These are phyloP conservation scores for Gonioctena quinquepunctata DNA, from an alignment of 1,140 invertebrate species.

Conservation along the genomic window DNA sequence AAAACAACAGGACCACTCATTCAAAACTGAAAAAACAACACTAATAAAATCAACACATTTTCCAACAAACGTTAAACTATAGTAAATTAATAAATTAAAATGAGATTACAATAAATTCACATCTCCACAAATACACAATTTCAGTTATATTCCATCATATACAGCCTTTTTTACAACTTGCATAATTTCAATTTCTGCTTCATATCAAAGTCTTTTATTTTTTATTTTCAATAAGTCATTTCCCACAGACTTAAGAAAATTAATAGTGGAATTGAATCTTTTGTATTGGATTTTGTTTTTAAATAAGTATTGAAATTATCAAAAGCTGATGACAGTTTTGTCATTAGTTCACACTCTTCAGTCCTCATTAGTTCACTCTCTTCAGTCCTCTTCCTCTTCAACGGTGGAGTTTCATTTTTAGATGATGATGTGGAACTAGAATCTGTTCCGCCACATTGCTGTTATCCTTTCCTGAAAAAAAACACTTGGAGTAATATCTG, in stretches of 20 bases:
- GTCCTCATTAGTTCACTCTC: too few species aligned
- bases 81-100: too few species aligned
- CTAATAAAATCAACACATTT: not conserved
- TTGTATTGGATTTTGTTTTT: not conserved
- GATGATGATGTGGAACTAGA: not conserved
- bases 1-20: too few species aligned
- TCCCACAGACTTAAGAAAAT: not conserved
- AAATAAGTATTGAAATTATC: not conserved
- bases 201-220: not conserved
- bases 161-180: not conserved
- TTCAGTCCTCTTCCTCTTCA: too few species aligned
- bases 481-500: not conserved
- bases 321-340: not conserved
- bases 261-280: not conserved
- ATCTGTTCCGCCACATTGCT: not conserved
- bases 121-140: too few species aligned
- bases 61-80: too few species aligned
- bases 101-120: not conserved
- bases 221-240: not conserved
- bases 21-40: not conserved
- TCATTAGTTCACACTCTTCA: not conserved
- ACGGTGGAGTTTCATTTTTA: not conserved
- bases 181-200: not conserved
- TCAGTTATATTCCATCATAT: not conserved
- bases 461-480: not conserved